These are phyloP conservation scores for Pteropus rufus DNA, from an alignment of 2,797 vertebrate species.

Conservation along the genomic window DNA sequence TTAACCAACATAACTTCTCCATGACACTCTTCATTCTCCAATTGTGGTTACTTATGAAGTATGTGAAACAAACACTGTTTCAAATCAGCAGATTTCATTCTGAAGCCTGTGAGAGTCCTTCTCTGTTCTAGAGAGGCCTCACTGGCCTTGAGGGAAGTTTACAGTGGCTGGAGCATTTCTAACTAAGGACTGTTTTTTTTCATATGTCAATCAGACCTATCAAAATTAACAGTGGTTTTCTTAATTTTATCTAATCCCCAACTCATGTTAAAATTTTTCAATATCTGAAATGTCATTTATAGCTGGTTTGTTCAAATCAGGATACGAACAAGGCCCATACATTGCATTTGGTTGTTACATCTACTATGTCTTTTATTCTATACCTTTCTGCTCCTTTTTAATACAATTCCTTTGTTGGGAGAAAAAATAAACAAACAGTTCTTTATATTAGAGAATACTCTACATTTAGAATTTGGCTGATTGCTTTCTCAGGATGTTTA, in stretches of 20 bases:
- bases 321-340: neutral
- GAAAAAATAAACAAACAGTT: neutral
- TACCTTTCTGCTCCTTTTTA: neutral
- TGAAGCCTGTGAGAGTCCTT: neutral
- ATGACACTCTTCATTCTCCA: neutral
- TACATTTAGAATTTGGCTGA: neutral
- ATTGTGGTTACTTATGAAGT: neutral
- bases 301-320: neutral
- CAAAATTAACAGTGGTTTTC: neutral
- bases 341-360: neutral
- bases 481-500: neutral
- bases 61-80: neutral
- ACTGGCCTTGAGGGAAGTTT: neutral
- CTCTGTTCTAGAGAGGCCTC: neutral
- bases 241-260: neutral
- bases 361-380: neutral
- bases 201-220: neutral
- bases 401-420: neutral
- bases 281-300: neutral
- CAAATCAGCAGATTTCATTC: neutral
- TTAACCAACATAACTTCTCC: neutral
- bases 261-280: neutral
- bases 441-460: neutral
- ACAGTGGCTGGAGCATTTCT: neutral
- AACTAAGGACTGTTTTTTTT: neutral